Conservation (phyloP, 2,797 vertebrate species). For the Hypotaenidia philippensis region DNA sequence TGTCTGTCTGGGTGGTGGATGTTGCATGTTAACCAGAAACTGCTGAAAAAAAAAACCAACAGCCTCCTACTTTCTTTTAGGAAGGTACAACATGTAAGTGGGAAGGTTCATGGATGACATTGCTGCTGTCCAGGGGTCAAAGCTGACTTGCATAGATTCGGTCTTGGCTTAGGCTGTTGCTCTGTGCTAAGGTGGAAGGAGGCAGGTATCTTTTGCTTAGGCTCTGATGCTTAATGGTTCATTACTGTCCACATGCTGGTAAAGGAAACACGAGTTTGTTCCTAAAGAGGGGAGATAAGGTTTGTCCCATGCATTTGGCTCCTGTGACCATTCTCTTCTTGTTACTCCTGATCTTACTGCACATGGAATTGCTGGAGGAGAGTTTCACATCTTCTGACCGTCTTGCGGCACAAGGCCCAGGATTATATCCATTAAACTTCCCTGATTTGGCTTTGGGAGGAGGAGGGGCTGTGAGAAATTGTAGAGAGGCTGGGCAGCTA, state of each 20-base stretch:
- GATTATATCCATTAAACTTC: constrained; percentile 64
- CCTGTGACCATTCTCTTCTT: neutral
- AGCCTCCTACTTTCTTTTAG: neutral
- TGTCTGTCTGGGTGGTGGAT: neutral
- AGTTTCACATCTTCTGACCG: neutral
- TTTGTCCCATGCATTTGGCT: neutral
- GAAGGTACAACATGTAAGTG: neutral
- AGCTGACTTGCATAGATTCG: neutral
- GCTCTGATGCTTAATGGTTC: neutral
- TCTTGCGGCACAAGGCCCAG: constrained; percentile 11
- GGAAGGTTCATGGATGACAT: constrained; percentile 16
- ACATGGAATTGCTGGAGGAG: neutral
- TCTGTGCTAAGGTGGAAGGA: neutral
- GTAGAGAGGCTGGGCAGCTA: constrained; percentile 38
- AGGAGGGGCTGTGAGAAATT: constrained; percentile 46
- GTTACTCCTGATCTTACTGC: neutral
- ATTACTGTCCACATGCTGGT: neutral
- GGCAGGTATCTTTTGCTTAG: neutral
- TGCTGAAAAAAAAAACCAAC: neutral
- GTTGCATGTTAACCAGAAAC: neutral
- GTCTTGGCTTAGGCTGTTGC: neutral
- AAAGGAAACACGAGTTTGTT: neutral
- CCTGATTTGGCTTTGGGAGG: constrained; percentile 8
- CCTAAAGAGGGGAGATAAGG: neutral
- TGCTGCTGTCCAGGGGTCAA: constrained; percentile 28